Base-by-base conservation (phyloP, 2,113 vertebrate genomes). In the Lophotis ruficrista region DNA sequence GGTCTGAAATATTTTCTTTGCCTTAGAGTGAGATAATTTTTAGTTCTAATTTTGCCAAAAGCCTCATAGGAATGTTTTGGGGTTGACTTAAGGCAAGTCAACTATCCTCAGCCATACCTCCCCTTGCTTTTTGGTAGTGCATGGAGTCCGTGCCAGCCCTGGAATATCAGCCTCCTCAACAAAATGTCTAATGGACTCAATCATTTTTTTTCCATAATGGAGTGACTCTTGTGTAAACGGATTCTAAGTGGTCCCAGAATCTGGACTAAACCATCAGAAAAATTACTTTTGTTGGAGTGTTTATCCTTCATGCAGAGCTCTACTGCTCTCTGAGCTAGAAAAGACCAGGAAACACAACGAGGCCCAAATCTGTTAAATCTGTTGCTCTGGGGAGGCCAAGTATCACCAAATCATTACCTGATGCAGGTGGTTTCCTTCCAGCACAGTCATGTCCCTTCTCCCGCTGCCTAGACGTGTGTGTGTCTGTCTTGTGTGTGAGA, bases 1-100 rank as follows among this genome's bases (percentile, higher is more conserved):
- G 30, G 43, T 4, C 1, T 37, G 31, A 83, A 92, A 80, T 37
- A 35, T 6, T 4, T 82, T 60, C 14, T 95, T 96, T 92, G 8
- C 50, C 90, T 72, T 84, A 76, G 33, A 84, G 6, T 53, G 35
- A 87, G 53, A 94, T 61, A 78, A 64, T 37, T 87, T 84, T 76
- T 57, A 66, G 27, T 71, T 79, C 45, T 75, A 48, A 70, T 89
- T 94, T 92, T 24, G 18, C 20, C 9, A 47, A 60, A 96, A 79
- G 54, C 23, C 82, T 90, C 73, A 85, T 19, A 83, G 57, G 60
- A 94, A 78, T 75, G 17, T 68, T 94, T 93, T 51, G 24, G 6
- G 17, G 8, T 87, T 94, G 72, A 81, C 51, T 78, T 71, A 58
- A 89, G 50, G 18, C 43, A 70, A 60, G 33, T 37, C 25, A 86